Base-by-base conservation (phyloP, 2,797 vertebrate genomes). In the Mormyrus proboscirostris region DNA sequence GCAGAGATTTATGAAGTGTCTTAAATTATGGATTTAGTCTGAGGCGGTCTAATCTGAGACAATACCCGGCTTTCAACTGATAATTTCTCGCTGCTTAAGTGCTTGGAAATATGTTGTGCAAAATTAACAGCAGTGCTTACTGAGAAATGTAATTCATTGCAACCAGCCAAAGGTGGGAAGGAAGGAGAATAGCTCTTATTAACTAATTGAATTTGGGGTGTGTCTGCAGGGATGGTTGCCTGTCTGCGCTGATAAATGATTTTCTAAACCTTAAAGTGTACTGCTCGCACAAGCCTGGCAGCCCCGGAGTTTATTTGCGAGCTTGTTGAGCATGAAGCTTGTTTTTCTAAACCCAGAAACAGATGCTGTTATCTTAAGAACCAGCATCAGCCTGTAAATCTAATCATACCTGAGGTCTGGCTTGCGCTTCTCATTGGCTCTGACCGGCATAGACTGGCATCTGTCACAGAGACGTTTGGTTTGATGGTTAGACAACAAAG, bases 401-500 rank as follows among this genome's bases (percentile, higher is more conserved):
- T 79, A 44, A 79, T 79, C 8, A 41, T 79, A 44, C 16, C 73
- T 79, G 2, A 44, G 38, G 38, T 44, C 73, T 79, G 73, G 4
- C 19, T 79, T 8, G 2, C 2, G 7, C 33, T 76, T 6, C 38
- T n/a, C 38, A 8, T 44, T 44, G 73, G 16, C 16, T 0, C 6
- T 44, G 73, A 41, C 33, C 73, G 3, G 14, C 38, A 76, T 33
- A n/a, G 73, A 79, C 73, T 79, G 73, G 16, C 38, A n/a, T 79
- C n/a, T 79, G 38, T 79, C 73, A 76, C 29, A 79, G 33, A 44
- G 73, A 44, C 38, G 5, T 79, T 79, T 44, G 69, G 12, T 79
- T 79, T 79, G 38, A 79, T 41, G 73, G 73, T 79, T 79, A n/a
- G 73, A 79, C 73, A 41, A 79, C 73, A 41, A n/a, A 79, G 38